Evolutionary conservation across 2,888 invertebrate genomes (phyloP), one percentile per base, ranked within the genome.

Genomic region (Xanthia togata): DNA sequence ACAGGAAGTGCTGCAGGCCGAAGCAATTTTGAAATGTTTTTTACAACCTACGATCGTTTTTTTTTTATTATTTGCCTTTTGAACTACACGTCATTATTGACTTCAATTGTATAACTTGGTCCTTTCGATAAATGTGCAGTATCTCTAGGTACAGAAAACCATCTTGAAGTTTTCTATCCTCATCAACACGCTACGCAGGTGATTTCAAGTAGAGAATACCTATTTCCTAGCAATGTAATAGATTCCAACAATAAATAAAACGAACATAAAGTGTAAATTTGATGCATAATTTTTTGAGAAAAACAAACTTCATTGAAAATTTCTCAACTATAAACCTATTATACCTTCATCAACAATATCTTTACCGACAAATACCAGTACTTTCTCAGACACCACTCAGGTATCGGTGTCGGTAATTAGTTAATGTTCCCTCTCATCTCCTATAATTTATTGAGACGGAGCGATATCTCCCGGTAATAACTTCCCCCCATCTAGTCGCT

Each of bases 381-480:
- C 69, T 73, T 68, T 59, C 70, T 74, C 59, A 70, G 57, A 64
- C 59, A 82, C 47, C 73, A 72, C 84, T 83, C 91, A 93, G 94
- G 93, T 95, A 95, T 95, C 95, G 94, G 92, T 95, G 92, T 93
- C 93, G 87, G 94, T 96, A 96, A 96, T 96, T 96, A 96, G 95
- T 96, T 96, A 96, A 96, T 96, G 96, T 93, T 94, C 92, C 89
- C 92, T 93, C 95, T 96, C 96, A 96, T 96, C 96, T 95, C 92
- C 92, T 91, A 93, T 96, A 96, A 96, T 96, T 96, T 96, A 96
- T 96, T 96, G 96, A 96, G 96, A 96, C 95, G 91, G 95, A 96
- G 95, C 93, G 93, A 92, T 89, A 90, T 86, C 92, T 90, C 87
- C 91, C 87, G 87, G 87, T 88, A 88, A 87, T 91, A 91, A 90